Evolutionary conservation across 2,113 vertebrate species (phyloP), one percentile per base, ranked within the genome.

Genomic region (Rhinopithecus roxellana): DNA sequence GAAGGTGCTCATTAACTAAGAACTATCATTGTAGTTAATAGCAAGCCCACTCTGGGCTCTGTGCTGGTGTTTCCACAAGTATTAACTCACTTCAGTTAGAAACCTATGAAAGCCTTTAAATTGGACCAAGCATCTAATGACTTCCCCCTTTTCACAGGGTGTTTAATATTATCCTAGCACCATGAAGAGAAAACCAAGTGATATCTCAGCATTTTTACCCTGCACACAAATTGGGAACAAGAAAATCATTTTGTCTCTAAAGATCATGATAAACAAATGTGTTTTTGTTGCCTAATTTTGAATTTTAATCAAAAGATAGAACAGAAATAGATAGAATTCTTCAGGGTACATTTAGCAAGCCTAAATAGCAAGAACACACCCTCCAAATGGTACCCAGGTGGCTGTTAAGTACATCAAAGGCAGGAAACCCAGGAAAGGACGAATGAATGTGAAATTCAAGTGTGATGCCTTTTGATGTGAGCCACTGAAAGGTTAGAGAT

Each of bases 371-470:
- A 90, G 57, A 86, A 84, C 85, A 27, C 4, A 61, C 57, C 55
- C 92, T 85, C 52, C 55, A 94, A 90, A 89, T 93, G 78, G 43
- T 74, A 78, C 87, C 87, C 90, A 81, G 85, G 69, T 90, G 95
- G 89, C 61, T 70, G 69, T 69, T 93, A 89, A 95, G 70, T 94
- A 97, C 86, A 96, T 93, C 93, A 95, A 97, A 97, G 89, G 48
- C 79, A 45, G 69, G 88, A 84, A 74, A 86, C 81, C 17, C 84
- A 2, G 69, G 94, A 93, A 67, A 48, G 18, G 43, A 82, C 25
- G 92, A 70, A 94, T 91, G 83, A 32, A 75, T 81, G 25, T 84
- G 59, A 89, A 90, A 92, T 96, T 95, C 82, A 91, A 95, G 35
- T 64, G 52, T n/a, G 43, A 57, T 92, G 32, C 27, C 67, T 87